Percentiles rank a stretch among this genome's conserved stretches.
Conservation (phyloP, 2,113 vertebrate genomes). For the Galbula dea region DNA sequence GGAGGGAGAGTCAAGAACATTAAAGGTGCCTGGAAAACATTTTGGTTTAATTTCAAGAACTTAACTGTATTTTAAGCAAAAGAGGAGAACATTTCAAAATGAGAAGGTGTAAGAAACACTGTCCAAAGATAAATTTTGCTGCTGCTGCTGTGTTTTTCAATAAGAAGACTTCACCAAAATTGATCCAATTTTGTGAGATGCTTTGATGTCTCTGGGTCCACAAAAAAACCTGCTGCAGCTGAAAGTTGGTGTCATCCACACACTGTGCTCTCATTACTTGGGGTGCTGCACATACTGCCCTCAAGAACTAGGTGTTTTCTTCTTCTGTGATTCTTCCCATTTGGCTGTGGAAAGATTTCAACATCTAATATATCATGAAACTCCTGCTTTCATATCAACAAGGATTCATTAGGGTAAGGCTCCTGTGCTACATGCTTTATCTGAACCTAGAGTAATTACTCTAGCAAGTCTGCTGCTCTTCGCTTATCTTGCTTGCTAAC, state of each 20-base stretch:
- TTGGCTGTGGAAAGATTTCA: constrained; percentile 38
- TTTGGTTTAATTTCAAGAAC: neutral
- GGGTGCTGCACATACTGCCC: neutral
- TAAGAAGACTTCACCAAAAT: neutral
- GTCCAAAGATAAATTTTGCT: neutral
- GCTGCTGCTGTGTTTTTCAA: neutral
- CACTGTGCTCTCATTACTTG: neutral
- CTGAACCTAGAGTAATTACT: constrained; percentile 72
- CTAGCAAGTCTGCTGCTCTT: constrained; percentile 45
- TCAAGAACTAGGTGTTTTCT: neutral
- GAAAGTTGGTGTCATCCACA: neutral
- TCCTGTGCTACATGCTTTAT: constrained; percentile 58
- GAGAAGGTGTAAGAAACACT: neutral
- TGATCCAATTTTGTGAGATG: neutral
- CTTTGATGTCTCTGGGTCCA: neutral
- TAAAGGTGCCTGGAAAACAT: neutral
- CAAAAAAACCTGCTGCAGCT: neutral
- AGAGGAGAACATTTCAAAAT: neutral
- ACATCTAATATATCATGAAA: constrained; percentile 33
- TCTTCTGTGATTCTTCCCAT: neutral
- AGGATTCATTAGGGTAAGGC: constrained; percentile 60
- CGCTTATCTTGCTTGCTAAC: constrained; percentile 61
- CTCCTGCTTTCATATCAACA: constrained; percentile 56
- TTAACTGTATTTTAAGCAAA: neutral
- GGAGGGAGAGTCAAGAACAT: neutral